Evolutionary conservation across 2,797 vertebrate genomes (phyloP).

Genomic region (Rhabdomys pumilio): DNA sequence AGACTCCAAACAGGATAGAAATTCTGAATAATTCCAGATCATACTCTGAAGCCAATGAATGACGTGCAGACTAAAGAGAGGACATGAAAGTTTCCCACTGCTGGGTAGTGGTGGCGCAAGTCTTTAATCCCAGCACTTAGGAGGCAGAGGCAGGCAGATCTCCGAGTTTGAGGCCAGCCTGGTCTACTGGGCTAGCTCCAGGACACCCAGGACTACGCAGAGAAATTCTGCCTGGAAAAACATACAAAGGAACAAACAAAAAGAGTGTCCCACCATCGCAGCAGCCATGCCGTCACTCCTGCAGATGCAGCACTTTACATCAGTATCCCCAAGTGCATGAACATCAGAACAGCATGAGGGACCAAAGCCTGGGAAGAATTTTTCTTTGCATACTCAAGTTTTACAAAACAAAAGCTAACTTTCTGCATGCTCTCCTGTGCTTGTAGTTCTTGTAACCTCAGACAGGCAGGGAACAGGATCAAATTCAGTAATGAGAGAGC

Average conservation of each 20-base stretch:
- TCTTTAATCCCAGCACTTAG: neutral
- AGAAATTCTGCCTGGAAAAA: neutral
- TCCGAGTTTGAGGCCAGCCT: neutral
- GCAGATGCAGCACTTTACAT: neutral
- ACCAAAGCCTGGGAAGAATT: neutral
- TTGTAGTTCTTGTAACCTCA: neutral
- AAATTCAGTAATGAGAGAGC: conserved; percentile 11
- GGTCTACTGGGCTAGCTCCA: neutral
- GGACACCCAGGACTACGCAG: neutral
- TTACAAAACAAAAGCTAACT: conserved; percentile 39
- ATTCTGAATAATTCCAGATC: neutral
- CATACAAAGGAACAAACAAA: neutral
- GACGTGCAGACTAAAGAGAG: conserved; percentile 5
- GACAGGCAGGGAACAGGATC: neutral
- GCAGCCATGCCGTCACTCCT: too few species aligned
- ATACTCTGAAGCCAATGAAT: conserved; percentile 24
- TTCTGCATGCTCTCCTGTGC: neutral
- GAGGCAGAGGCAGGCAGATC: neutral
- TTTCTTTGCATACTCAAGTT: conserved; percentile 25
- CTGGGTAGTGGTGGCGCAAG: neutral
- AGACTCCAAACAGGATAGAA: neutral
- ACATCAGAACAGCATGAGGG: neutral
- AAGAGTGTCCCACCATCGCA: neutral
- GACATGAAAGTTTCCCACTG: neutral
- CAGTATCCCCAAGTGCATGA: neutral